phyloP scores from a whole-genome alignment of 2,797 vertebrate genomes.

The Nothura maculosa region DNA sequence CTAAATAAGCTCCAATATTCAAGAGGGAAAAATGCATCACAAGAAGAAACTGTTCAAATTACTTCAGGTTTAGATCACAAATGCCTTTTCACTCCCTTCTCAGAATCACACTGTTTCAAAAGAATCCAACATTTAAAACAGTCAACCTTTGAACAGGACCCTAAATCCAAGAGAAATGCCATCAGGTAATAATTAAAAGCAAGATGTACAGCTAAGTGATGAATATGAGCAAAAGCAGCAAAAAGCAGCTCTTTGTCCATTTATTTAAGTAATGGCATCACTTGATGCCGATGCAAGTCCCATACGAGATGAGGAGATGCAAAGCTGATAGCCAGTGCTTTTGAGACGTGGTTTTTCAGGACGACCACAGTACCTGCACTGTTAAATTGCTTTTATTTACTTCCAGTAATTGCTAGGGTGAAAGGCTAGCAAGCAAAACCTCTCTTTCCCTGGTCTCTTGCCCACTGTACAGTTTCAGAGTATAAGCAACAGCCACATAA shows the following conservation, averaged over 20 bases:
- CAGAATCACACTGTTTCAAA: not conserved
- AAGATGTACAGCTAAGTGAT: not conserved
- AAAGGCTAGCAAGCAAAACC: not conserved
- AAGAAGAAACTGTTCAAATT: not conserved
- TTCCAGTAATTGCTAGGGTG: not conserved
- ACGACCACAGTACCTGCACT: not conserved
- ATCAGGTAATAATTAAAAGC: not conserved
- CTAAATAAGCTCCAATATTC: not conserved
- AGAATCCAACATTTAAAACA: not conserved
- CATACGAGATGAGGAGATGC: not conserved
- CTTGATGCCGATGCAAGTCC: not conserved
- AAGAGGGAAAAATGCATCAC: not conserved
- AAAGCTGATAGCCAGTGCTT: constrained; percentile 29
- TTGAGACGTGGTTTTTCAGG: constrained; percentile 13
- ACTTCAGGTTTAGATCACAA: not conserved
- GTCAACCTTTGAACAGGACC: not conserved
- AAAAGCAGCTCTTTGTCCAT: not conserved
- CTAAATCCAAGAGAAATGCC: not conserved
- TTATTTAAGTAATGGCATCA: not conserved
- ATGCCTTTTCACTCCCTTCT: not conserved
- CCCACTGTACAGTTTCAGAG: not conserved
- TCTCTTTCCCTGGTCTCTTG: not conserved
- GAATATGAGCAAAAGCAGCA: not conserved
- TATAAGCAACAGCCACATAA: not conserved
- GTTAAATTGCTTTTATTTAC: constrained; percentile 41